Base-by-base conservation (phyloP, 2,113 vertebrate species). In the Gallinago paraguaiae region DNA sequence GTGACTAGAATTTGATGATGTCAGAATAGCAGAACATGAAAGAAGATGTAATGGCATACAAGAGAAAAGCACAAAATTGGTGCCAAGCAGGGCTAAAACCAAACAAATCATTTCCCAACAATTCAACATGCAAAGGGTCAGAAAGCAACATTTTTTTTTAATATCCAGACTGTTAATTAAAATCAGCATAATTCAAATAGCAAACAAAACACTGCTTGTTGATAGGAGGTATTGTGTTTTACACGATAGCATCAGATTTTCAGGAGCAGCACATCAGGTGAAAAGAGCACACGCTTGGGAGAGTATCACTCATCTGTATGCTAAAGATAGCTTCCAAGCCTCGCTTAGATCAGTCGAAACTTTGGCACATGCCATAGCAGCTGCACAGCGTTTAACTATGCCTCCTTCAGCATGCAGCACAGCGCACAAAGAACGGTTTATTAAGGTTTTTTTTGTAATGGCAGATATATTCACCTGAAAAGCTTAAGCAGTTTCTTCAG, bases 1-100 rank as follows among this genome's bases (percentile, higher is more conserved):
- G 61, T 68, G 82, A 90, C 90, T 86, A 78, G 78, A 92, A 95
- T 77, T 31, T 63, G 48, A 85, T 95, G 82, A 95, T 90, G 86
- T 94, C 92, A 95, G 69, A 96, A 82, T 13, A 72, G 37, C 68
- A 95, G 53, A 96, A 95, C 86, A 81, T 56, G 54, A 85, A 93
- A 85, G 59, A 69, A 45, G 59, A 89, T 93, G 87, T 51, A 92
- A 90, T 20, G 20, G 56, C 63, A 71, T 27, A n/a, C 46, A 80
- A 31, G 5, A 51, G 45, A 89, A 84, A 81, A 83, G 20, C 91
- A 69, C 39, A 33, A 87, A 89, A 87, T 20, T 48, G 45, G 68
- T 89, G 88, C 88, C 92, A 95, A 94, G 51, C 63, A 54, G n/a
- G 23, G 56, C 82, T 92, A 72, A 95, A 91, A 39, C 2, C 78